These are phyloP conservation scores for Ophiodon elongatus DNA, from an alignment of 2,113 vertebrate genomes.

Conservation along the genomic window DNA sequence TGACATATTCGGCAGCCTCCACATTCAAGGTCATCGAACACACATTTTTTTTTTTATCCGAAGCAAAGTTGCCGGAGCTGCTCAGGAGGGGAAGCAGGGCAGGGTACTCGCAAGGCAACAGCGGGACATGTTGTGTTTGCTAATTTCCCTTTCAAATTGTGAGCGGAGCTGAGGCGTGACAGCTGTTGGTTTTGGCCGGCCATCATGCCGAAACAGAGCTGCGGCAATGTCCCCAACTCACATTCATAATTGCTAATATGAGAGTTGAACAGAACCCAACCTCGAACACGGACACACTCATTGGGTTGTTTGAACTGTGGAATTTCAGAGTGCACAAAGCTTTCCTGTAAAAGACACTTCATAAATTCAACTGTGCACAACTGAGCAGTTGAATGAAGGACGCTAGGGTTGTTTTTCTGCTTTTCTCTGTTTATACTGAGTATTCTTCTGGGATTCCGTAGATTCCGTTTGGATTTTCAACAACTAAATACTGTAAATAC, in stretches of 20 bases:
- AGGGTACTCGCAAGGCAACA: constrained; percentile 47
- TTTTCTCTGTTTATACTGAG: neutral
- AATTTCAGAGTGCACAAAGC: neutral
- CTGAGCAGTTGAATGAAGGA: neutral
- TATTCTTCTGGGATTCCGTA: neutral
- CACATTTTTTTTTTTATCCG: constrained; percentile 33
- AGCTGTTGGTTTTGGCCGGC: constrained; percentile 78
- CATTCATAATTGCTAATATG: constrained; percentile 53
- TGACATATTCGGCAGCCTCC: constrained; percentile 57
- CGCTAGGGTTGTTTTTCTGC: constrained; percentile 6
- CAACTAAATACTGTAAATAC: constrained; percentile 15
- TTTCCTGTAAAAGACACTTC: neutral
- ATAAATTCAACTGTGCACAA: neutral
- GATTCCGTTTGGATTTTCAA: neutral
- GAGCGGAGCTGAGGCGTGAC: constrained; percentile 66
- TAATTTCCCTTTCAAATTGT: constrained; percentile 79
- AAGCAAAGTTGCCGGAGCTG: constrained; percentile 25
- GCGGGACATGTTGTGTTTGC: constrained; percentile 66
- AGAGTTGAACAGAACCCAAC: constrained; percentile 36
- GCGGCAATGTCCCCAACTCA: constrained; percentile 49
- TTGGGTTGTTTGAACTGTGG: constrained; percentile 6
- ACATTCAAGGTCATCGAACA: constrained; percentile 46
- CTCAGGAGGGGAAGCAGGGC: constrained; percentile 18
- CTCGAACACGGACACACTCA: constrained; percentile 11
- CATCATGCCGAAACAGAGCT: constrained; percentile 48